Evolutionary conservation across 2,113 vertebrate species (phyloP).

Genomic region (Castor canadensis): DNA sequence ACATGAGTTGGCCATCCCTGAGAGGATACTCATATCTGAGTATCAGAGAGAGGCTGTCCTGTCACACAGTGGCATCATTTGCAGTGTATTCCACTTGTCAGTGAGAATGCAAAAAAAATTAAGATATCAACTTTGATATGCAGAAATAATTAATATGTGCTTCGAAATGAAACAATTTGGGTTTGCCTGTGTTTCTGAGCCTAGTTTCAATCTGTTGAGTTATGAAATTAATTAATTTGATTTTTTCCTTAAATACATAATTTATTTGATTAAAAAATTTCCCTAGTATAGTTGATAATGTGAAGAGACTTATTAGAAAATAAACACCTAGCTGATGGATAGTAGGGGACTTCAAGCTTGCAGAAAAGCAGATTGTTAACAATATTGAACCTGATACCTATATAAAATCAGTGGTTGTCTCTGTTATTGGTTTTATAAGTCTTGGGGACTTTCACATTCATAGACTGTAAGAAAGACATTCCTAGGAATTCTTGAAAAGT

Average conservation of each 20-base stretch:
- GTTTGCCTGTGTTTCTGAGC: neutral
- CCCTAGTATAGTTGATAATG: neutral
- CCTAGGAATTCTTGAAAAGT: neutral
- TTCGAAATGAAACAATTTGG: constrained; percentile 38
- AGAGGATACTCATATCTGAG: neutral
- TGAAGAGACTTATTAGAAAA: constrained; percentile 16
- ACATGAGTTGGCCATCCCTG: neutral
- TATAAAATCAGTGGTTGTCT: neutral
- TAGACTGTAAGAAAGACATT: neutral
- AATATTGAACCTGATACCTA: neutral
- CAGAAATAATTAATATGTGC: constrained; percentile 23
- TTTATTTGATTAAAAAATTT: constrained; percentile 49
- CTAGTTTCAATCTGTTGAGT: neutral
- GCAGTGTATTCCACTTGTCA: neutral
- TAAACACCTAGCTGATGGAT: neutral
- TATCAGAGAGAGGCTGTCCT: neutral
- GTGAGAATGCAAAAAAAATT: neutral
- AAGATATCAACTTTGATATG: neutral
- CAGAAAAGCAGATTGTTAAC: neutral
- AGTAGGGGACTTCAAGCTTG: neutral
- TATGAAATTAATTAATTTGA: constrained; percentile 57
- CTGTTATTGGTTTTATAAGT: neutral
- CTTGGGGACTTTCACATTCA: neutral
- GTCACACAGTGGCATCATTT: neutral
- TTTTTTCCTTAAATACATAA: constrained; percentile 20